Conservation (phyloP, 2,797 vertebrate species). For the Bucorvus abyssinicus region DNA sequence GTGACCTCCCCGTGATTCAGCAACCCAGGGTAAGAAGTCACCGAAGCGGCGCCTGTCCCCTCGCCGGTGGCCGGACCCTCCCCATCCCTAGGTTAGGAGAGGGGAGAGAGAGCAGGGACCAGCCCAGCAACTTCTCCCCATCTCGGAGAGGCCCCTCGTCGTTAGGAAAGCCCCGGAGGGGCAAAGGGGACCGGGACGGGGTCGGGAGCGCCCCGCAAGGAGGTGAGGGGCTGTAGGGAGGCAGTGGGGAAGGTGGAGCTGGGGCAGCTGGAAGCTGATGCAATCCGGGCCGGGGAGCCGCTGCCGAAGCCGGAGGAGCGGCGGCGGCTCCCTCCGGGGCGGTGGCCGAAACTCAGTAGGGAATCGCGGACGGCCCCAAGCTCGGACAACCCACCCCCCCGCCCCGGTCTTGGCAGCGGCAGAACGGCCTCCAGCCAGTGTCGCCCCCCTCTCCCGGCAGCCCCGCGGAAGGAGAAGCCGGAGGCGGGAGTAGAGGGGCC, state of each 20-base stretch:
- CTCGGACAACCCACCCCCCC: too few species aligned
- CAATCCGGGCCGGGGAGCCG: not conserved
- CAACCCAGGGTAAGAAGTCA: not conserved
- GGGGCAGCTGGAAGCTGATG: constrained; percentile 32
- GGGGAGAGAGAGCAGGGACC: not conserved
- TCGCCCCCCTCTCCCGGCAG: too few species aligned
- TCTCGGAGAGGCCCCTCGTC: too few species aligned
- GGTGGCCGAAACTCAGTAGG: not conserved
- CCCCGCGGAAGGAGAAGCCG: not conserved
- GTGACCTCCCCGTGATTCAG: constrained; percentile 25
- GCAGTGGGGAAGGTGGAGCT: not conserved
- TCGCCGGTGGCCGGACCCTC: not conserved
- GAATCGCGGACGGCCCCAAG: not conserved
- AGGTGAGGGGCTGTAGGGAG: not conserved
- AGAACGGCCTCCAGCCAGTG: not conserved
- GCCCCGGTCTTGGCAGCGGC: not conserved
- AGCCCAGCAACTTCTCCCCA: not conserved
- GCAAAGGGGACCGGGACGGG: not conserved
- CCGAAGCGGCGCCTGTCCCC: not conserved
- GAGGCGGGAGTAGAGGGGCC: not conserved
- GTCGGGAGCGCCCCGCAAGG: not conserved
- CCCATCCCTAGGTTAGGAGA: not conserved
- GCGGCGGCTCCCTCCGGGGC: not conserved
- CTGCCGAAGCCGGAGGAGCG: not conserved
- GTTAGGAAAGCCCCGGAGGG: not conserved